Evolutionary conservation across 2,113 vertebrate species (phyloP).

Genomic region (Trogon surrucura): DNA sequence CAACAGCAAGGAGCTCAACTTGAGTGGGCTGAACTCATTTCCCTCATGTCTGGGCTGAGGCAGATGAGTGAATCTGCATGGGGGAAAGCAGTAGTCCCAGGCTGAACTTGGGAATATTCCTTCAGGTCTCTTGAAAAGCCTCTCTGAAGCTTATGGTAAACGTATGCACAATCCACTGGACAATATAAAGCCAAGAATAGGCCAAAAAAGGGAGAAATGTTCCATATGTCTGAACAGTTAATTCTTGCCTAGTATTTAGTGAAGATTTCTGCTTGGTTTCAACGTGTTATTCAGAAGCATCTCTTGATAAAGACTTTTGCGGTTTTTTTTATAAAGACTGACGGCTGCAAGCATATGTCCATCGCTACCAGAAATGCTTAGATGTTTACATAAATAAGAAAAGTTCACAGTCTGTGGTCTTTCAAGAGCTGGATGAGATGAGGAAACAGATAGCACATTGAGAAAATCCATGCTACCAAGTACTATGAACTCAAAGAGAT

Average conservation of each 20-base stretch:
- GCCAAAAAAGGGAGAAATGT: background rate
- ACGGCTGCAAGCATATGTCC: background rate
- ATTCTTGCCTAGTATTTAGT: background rate
- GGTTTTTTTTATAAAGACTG: background rate
- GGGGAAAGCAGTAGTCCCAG: background rate
- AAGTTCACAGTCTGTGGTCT: background rate
- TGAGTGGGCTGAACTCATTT: background rate
- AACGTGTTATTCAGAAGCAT: background rate
- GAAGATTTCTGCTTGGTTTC: background rate
- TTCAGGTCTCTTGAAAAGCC: background rate
- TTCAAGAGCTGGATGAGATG: background rate
- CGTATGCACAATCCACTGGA: background rate
- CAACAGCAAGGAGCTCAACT: background rate
- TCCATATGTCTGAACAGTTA: background rate
- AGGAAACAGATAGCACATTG: background rate
- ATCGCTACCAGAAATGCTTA: background rate
- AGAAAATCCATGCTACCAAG: background rate
- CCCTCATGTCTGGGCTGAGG: background rate
- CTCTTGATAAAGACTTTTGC: background rate
- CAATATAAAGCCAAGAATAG: background rate
- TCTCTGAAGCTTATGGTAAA: background rate
- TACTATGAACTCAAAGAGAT: background rate
- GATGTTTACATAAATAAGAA: background rate
- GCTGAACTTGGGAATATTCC: background rate
- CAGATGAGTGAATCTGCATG: accelerated